Conservation (phyloP, 2,888 invertebrate genomes). For the Drosophila colorata region DNA sequence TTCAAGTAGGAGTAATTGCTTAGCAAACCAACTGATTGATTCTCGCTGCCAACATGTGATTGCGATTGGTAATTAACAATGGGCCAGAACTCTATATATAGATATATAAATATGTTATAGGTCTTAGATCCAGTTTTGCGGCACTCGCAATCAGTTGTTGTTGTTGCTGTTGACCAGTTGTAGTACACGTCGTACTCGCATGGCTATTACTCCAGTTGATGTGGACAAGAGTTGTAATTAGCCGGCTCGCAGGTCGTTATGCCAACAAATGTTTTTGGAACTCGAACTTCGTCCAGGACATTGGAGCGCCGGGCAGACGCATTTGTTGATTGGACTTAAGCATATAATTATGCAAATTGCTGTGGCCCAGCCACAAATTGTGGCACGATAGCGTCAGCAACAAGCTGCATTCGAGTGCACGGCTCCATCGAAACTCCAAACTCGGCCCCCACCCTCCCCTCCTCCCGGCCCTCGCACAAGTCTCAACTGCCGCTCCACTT, state of each 20-base stretch:
- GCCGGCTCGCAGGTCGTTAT: slow-evolving; percentile 8
- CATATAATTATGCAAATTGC: slow-evolving; percentile 45
- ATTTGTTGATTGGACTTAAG: slow-evolving; percentile 52
- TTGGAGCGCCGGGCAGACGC: slow-evolving; percentile 15
- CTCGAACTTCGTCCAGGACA: slow-evolving; percentile 5
- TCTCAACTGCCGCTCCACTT: slow-evolving; percentile 4
- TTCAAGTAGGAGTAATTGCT: neutral
- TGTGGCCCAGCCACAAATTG: neutral
- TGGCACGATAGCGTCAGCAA: neutral
- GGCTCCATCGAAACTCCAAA: neutral
- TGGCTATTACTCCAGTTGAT: neutral
- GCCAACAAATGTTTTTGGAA: slow-evolving; percentile 2
- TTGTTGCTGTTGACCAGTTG: neutral
- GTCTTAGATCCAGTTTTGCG: too few relatives aligned
- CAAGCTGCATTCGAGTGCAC: neutral
- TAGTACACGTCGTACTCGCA: neutral
- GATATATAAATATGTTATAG: too few relatives aligned
- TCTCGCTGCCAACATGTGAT: neutral
- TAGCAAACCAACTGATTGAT: neutral
- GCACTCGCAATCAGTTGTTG: too few relatives aligned
- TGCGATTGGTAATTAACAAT: too few relatives aligned
- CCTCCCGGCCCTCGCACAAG: neutral
- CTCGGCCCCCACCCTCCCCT: neutral
- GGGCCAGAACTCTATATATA: too few relatives aligned
- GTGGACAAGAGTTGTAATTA: slow-evolving; percentile 12